These are phyloP conservation scores for Netelia fuscicornis DNA, from an alignment of 2,888 invertebrate species.

Conservation along the genomic window DNA sequence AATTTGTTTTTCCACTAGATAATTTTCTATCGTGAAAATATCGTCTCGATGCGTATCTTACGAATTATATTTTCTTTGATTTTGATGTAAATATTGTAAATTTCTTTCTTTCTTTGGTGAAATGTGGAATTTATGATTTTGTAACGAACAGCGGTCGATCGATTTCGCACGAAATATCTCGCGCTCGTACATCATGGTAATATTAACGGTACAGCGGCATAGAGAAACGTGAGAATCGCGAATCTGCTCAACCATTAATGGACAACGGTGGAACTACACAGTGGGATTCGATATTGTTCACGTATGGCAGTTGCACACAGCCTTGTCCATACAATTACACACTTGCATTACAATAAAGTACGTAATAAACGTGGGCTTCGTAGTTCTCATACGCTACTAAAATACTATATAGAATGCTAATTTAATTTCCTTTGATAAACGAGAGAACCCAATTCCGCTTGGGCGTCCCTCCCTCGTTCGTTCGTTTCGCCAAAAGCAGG, in stretches of 20 bases:
- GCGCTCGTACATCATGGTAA: not conserved
- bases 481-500: too few species aligned
- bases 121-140: too few species aligned
- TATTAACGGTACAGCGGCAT: not conserved
- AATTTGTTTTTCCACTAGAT: too few species aligned
- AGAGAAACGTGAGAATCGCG: not conserved
- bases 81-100: too few species aligned
- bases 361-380: constrained; percentile 27
- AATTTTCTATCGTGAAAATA: too few species aligned
- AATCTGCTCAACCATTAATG: not conserved
- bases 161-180: too few species aligned
- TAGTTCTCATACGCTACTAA: constrained; percentile 2
- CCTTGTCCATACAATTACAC: not conserved
- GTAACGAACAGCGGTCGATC: too few species aligned
- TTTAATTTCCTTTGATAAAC: constrained; percentile 36
- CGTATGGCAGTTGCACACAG: too few species aligned
- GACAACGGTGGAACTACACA: not conserved
- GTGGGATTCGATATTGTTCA: not conserved
- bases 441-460: constrained; percentile 16
- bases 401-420: constrained; percentile 8
- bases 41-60: too few species aligned
- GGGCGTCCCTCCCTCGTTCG: too few species aligned
- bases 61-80: too few species aligned
- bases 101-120: too few species aligned
- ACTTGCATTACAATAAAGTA: not conserved